Percentiles rank a stretch among this genome's conserved stretches.
phyloP scores from a whole-genome alignment of 2,888 invertebrate species.

The Drosophila mulleri region DNA sequence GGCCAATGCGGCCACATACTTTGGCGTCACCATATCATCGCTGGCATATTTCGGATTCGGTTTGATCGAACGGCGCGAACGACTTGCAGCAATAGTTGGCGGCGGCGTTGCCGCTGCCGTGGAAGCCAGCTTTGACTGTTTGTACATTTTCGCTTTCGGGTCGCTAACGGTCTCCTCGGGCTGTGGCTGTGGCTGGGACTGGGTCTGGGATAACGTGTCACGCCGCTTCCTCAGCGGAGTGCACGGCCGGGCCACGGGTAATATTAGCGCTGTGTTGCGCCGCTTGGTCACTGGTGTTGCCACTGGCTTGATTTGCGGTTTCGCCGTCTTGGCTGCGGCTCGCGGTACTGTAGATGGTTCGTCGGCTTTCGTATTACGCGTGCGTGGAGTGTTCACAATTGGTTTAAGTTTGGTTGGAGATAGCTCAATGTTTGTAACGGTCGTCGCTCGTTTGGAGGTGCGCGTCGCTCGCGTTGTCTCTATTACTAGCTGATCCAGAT shows the following conservation, averaged over 20 bases:
- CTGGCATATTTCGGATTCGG: slow-evolving; percentile 85
- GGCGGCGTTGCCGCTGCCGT: slow-evolving; percentile 41
- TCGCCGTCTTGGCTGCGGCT: neutral
- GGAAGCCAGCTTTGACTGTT: slow-evolving; percentile 42
- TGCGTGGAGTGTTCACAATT: slow-evolving; percentile 20
- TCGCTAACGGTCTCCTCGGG: slow-evolving; percentile 12
- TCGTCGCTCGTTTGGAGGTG: slow-evolving; percentile 29
- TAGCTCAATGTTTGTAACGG: slow-evolving; percentile 27
- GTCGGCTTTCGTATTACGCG: slow-evolving; percentile 23
- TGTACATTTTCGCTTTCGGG: slow-evolving; percentile 60
- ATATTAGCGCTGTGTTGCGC: slow-evolving; percentile 26
- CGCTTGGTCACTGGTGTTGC: slow-evolving; percentile 23
- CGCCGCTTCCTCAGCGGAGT: slow-evolving; percentile 24
- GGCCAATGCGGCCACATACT: slow-evolving; percentile 61
- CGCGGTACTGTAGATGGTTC: neutral
- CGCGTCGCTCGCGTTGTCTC: slow-evolving; percentile 26
- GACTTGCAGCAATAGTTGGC: slow-evolving; percentile 82
- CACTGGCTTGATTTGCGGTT: slow-evolving; percentile 6
- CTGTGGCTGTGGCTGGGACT: neutral
- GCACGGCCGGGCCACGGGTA: slow-evolving; percentile 4
- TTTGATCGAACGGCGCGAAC: slow-evolving; percentile 84
- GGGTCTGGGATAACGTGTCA: neutral
- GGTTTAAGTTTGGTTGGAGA: neutral
- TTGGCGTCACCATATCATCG: slow-evolving; percentile 83
- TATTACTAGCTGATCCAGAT: slow-evolving; percentile 8